These are phyloP conservation scores for Drepanosiphum platanoidis DNA, from an alignment of 2,888 invertebrate species.

Conservation along the genomic window DNA sequence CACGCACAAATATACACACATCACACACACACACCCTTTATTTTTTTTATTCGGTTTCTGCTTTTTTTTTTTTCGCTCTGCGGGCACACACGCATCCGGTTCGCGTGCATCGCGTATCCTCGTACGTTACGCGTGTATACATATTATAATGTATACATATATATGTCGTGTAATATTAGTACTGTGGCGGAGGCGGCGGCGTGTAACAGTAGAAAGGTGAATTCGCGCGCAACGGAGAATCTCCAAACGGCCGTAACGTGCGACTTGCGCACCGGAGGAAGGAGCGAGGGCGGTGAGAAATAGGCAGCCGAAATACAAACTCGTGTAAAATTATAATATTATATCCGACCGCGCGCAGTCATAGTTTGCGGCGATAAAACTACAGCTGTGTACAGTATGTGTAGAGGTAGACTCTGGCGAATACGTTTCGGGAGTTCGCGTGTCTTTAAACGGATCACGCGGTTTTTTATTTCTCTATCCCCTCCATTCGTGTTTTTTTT, in stretches of 20 bases:
- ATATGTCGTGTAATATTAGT: not conserved
- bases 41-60: not conserved
- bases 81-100: not conserved
- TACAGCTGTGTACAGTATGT: not conserved
- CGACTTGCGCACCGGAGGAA: not conserved
- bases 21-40: not conserved
- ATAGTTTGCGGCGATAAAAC: too few relatives aligned
- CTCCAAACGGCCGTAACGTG: slow-evolving; percentile 6
- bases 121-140: not conserved
- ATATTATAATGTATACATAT: not conserved
- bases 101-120: not conserved
- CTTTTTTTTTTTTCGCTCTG: not conserved
- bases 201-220: not conserved
- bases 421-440: not conserved
- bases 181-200: not conserved
- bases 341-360: too few relatives aligned
- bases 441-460: not conserved
- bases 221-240: not conserved
- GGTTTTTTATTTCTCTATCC: too few relatives aligned
- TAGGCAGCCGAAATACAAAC: not conserved
- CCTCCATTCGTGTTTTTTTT: not conserved
- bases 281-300: not conserved
- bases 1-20: not conserved
- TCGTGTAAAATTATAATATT: not conserved
- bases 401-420: not conserved